These are phyloP conservation scores for Sicus ferrugineus DNA, from an alignment of 2,888 invertebrate species.

Conservation along the genomic window DNA sequence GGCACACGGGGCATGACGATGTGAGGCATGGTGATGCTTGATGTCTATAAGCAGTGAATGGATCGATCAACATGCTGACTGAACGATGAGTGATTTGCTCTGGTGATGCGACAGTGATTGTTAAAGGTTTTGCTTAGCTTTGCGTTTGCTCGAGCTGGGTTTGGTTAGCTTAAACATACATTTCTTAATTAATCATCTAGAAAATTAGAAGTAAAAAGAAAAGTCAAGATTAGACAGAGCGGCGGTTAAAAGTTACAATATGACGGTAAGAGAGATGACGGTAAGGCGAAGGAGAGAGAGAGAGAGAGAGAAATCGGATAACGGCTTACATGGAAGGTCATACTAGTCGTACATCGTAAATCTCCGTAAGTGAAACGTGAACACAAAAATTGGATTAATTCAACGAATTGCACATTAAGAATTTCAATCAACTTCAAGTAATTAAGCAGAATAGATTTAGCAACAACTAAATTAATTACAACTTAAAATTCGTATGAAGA, in stretches of 20 bases:
- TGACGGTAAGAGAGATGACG: constrained; percentile 46
- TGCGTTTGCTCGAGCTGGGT: neutral
- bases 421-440: neutral
- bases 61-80: constrained; percentile 42
- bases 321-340: no score
- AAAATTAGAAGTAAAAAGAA: constrained; percentile 61
- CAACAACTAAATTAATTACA: neutral
- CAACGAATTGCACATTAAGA: constrained; percentile 1
- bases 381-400: neutral
- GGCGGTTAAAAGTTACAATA: neutral
- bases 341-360: neutral
- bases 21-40: neutral
- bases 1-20: constrained; percentile 19
- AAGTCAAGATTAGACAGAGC: constrained; percentile 54
- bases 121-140: constrained; percentile 33
- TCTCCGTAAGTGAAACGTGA: neutral
- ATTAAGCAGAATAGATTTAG: constrained; percentile 6
- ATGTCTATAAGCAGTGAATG: constrained; percentile 10
- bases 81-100: constrained; percentile 38
- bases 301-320: neutral
- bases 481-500: neutral
- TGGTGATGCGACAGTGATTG: constrained; percentile 33
- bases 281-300: constrained; percentile 24
- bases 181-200: constrained; percentile 61
- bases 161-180: constrained; percentile 39